These are phyloP conservation scores for Cichlasoma orientale DNA, from an alignment of 2,797 vertebrate genomes.

Conservation along the genomic window DNA sequence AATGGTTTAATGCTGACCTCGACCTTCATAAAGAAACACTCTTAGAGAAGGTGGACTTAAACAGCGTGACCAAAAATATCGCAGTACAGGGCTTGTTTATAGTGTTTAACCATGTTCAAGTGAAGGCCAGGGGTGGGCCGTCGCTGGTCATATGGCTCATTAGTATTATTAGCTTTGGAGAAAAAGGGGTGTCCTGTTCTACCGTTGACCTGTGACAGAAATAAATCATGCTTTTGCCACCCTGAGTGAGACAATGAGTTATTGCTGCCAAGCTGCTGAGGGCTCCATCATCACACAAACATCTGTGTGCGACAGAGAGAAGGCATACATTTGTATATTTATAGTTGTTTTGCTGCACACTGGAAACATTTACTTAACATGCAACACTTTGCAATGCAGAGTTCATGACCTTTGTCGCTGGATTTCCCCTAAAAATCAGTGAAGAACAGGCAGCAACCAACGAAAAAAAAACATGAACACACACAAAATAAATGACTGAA, in stretches of 20 bases:
- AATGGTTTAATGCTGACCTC: neutral
- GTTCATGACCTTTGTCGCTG: neutral
- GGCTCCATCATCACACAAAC: neutral
- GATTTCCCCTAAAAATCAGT: neutral
- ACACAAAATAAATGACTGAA: neutral
- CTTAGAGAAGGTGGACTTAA: no score
- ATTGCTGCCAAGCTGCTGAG: constrained; percentile 14
- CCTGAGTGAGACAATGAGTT: constrained; percentile 45
- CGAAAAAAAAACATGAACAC: no score
- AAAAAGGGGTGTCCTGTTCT: constrained; percentile 31
- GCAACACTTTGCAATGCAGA: neutral
- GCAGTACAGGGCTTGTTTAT: neutral
- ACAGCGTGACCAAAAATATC: neutral
- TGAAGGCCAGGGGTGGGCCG: neutral
- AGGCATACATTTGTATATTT: neutral
- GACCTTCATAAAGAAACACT: neutral
- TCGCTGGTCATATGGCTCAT: constrained; percentile 32
- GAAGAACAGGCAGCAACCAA: neutral
- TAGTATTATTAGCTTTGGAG: constrained; percentile 65
- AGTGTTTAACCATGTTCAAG: neutral
- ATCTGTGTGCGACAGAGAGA: neutral
- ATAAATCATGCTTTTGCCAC: constrained; percentile 62
- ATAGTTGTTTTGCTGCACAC: neutral
- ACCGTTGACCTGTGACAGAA: constrained; percentile 35
- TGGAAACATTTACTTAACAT: neutral